Evolutionary conservation across 1,140 invertebrate genomes (phyloP), one percentile per base, ranked within the genome.

Genomic region (Penaeus vannamei): DNA sequence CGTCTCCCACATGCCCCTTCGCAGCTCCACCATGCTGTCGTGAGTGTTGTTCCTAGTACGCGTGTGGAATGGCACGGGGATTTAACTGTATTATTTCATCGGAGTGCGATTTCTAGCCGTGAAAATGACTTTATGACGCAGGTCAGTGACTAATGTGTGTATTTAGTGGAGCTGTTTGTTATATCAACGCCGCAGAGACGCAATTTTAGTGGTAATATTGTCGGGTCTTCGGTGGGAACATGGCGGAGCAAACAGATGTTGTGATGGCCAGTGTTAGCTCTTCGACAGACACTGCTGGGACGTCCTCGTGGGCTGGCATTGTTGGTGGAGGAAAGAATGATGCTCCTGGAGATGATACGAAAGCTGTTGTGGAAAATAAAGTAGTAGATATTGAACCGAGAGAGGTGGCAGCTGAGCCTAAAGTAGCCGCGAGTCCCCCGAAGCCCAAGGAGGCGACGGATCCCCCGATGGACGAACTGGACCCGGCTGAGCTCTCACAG

Each of bases 241-340:
- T 89, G 87, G 87, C 87, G 87, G 84, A 82, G 87, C 83, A 84
- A n/a, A 77, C 87, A 84, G 72, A 89, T 72, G n/a, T n/a, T 46
- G 60, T 69, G 42, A 36, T 69, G 84, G 82, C 29, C 72, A 29
- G 46, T 87, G 59, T 36, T 84, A 22, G 17, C 60, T 29, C 62
- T 66, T 8, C 53, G 22, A 89, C 62, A 85, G 83, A 89, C 22
- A 62, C n/a, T 10, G 42, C 83, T 53, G 72, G 69, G 69, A 84
- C 87, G 69, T 89, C 87, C n/a, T 89, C 87, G 17, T 89, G 87
- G 87, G 87, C 87, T 89, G 87, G 87, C 87, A 89, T 89, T 64
- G 87, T 89, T 46, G 87, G 87, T 62, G 87, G 87, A 79, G 82
- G 53, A n/a, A 89, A 89, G 46, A 84, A 46, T 76, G 87, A 89